Evolutionary conservation across 2,888 invertebrate species (phyloP).

Genomic region (Tetheella fluctuosa): DNA sequence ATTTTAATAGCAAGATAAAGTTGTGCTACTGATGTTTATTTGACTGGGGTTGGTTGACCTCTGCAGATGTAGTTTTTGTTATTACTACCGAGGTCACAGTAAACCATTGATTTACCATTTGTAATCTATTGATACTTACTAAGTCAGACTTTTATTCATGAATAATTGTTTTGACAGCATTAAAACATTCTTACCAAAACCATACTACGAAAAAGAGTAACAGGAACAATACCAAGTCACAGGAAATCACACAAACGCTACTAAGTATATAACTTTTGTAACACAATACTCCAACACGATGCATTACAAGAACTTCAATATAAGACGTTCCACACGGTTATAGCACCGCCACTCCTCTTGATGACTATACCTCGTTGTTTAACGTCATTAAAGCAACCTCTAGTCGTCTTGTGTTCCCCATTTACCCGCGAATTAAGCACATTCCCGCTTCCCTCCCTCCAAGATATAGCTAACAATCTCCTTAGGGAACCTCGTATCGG

Average conservation of each 20-base stretch:
- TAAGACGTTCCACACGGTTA: neutral
- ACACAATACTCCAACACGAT: neutral
- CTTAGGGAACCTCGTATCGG: slow-evolving; percentile 34
- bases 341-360: slow-evolving; percentile 2
- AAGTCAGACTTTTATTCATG: too few species aligned
- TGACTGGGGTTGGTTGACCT: neutral
- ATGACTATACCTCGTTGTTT: slow-evolving; percentile 13
- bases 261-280: neutral
- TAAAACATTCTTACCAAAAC: too few species aligned
- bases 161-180: too few species aligned
- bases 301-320: slow-evolving; percentile 7
- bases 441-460: slow-evolving; percentile 29
- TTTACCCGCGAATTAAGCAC: slow-evolving; percentile 38
- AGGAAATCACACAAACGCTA: too few species aligned
- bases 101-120: too few species aligned
- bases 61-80: neutral
- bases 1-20: neutral
- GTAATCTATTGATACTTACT: too few species aligned
- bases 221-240: too few species aligned
- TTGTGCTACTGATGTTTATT: neutral
- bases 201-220: too few species aligned
- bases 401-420: slow-evolving; percentile 34
- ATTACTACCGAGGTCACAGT: too few species aligned
- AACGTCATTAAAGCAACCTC: slow-evolving; percentile 22
- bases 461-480: slow-evolving; percentile 32